Evolutionary conservation across 2,113 vertebrate species (phyloP), one percentile per base, ranked within the genome.

Genomic region (Vidua macroura): DNA sequence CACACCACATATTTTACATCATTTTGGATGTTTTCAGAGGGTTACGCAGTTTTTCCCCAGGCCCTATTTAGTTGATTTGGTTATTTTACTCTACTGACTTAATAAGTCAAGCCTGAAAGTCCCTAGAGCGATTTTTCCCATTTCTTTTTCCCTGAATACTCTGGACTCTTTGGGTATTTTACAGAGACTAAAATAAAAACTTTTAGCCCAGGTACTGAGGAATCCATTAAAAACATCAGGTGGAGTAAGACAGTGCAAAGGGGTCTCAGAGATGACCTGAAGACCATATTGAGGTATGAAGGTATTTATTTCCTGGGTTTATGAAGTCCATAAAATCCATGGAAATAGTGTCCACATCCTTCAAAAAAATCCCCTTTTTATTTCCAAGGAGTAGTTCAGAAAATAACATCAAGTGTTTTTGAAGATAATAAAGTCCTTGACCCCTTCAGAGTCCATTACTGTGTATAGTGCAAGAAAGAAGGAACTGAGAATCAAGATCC

Each of bases 41-140:
- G 46, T 79, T 58, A 53, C 10, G 7, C 13, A 7, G 7, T 31
- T 82, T 82, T 78, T n/a, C n/a, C 49, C 5, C 58, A 64, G 41
- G 31, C 25, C 6, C 5, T 92, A 10, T 72, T 88, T 82, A 27
- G 53, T 64, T 86, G 41, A 87, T 92, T 91, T 70, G 49, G 12
- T 84, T 84, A 78, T 95, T 92, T 92, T 84, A 89, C 79, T 89
- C n/a, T 92, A 55, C n/a, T 72, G 53, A 60, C 12, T 89, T 82
- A 7, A 5, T 25, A 89, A 91, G 2, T 76, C 41, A 84, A 87
- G 14, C 6, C 44, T 77, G 51, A 27, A 93, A 86, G 17, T 72
- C 53, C 8, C n/a, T 13, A 53, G 11, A 75, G 60, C n/a, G 27
- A 44, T 48, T 78, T 90, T 84, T 25, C 12, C 9, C 59, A 12